A percentile compares a stretch with the other conserved stretches of the same genome.
Evolutionary conservation across 2,888 invertebrate genomes (phyloP).

Genomic region (Ceraclea dissimilis): DNA sequence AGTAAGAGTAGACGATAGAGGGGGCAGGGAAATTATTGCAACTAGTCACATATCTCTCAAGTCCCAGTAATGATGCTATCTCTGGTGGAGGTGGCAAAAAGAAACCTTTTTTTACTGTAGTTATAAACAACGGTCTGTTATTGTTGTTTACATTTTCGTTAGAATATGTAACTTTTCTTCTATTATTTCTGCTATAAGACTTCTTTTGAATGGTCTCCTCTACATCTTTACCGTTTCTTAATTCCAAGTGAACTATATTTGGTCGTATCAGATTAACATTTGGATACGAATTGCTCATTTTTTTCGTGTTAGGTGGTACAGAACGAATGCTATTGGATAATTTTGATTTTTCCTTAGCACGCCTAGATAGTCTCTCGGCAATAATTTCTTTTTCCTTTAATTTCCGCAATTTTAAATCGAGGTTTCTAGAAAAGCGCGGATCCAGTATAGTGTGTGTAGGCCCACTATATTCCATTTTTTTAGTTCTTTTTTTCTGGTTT

Average conservation of each 20-base stretch:
- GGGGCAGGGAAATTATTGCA: slow-evolving; percentile 33
- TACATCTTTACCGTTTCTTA: slow-evolving; percentile 27
- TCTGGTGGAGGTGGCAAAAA: slow-evolving; percentile 74
- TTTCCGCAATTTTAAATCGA: slow-evolving; percentile 63
- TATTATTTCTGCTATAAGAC: slow-evolving; percentile 25
- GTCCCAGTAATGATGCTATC: slow-evolving; percentile 56
- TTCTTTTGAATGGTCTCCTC: slow-evolving; percentile 11
- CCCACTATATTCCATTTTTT: slow-evolving; percentile 23
- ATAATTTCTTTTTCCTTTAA: slow-evolving; percentile 55
- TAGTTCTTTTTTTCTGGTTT: slow-evolving; percentile 16
- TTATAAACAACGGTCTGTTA: slow-evolving; percentile 61
- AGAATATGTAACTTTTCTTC: slow-evolving; percentile 15
- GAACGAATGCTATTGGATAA: slow-evolving; percentile 14
- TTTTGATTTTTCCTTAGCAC: slow-evolving; percentile 26
- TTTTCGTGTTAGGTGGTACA: slow-evolving; percentile 23
- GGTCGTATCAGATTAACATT: slow-evolving; percentile 28
- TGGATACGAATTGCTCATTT: slow-evolving; percentile 35
- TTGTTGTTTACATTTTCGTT: slow-evolving; percentile 11
- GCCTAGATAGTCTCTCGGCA: slow-evolving; percentile 27
- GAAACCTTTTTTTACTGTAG: slow-evolving; percentile 71
- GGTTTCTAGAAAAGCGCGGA: slow-evolving; percentile 58
- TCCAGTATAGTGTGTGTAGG: slow-evolving; percentile 36
- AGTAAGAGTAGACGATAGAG: slow-evolving; percentile 55
- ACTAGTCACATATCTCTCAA: slow-evolving; percentile 39
- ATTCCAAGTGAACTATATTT: slow-evolving; percentile 20